Percentiles rank a stretch among this genome's conserved stretches.
Conservation (phyloP, 2,888 invertebrate genomes). For the Hemaris fuciformis region DNA sequence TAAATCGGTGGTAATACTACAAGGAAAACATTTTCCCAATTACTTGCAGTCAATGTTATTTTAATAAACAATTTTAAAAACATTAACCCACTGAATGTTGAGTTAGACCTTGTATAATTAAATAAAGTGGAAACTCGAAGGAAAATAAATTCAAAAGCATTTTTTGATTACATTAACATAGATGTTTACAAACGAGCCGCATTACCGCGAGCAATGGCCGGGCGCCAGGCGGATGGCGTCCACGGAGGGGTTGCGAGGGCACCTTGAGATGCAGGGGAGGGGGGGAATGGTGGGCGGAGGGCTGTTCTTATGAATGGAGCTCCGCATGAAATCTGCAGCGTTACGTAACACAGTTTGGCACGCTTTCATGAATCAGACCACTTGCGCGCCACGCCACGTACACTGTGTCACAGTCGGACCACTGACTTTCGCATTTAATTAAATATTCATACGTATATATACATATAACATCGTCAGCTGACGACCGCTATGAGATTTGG, state of each 20-base stretch:
- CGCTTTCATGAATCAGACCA: conserved; percentile 32
- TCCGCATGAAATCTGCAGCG: conserved; percentile 65
- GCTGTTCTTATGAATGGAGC: conserved; percentile 53
- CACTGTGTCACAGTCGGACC: neutral
- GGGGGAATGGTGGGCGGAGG: conserved; percentile 13
- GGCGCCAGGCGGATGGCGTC: neutral
- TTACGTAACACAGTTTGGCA: conserved; percentile 63
- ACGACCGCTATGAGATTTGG: too few species aligned
- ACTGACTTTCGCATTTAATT: neutral
- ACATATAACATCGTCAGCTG: neutral
- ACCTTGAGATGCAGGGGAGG: neutral
- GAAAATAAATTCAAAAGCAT: neutral
- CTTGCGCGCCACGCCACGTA: neutral
- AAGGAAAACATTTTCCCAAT: neutral
- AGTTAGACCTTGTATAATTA: neutral
- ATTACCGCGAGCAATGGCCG: neutral
- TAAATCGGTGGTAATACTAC: neutral
- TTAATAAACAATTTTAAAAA: neutral
- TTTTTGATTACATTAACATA: neutral
- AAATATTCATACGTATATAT: neutral
- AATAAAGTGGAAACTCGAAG: neutral
- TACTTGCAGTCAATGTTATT: neutral
- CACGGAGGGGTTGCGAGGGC: neutral
- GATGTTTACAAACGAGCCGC: neutral
- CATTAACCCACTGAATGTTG: neutral